These are phyloP conservation scores for Zygaena filipendulae DNA, from an alignment of 2,888 invertebrate species.

Conservation along the genomic window DNA sequence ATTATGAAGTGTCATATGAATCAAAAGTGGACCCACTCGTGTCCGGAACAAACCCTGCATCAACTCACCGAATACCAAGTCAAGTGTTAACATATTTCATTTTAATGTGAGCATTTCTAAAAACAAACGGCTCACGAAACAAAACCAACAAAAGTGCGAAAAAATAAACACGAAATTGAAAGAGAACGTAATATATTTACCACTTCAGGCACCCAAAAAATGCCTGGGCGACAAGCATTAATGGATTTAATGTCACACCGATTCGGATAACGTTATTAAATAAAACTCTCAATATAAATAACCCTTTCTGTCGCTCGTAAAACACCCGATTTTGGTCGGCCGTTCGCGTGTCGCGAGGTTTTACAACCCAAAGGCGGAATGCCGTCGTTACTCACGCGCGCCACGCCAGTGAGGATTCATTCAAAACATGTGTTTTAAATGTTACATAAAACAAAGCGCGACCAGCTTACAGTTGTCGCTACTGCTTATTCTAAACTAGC, in stretches of 20 bases:
- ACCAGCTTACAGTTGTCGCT: no score
- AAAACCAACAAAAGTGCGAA: constrained; percentile 1
- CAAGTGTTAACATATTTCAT: no score
- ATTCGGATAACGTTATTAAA: constrained; percentile 51
- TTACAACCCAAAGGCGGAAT: no score
- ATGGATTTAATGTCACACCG: constrained; percentile 39
- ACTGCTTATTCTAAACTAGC: no score
- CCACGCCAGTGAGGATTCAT: no score
- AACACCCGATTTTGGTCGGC: constrained; percentile 37
- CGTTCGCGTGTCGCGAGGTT: constrained; percentile 23
- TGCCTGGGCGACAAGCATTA: constrained; percentile 37
- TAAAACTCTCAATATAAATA: constrained; percentile 45
- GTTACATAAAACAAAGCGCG: no score
- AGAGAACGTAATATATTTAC: constrained; percentile 18
- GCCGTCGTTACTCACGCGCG: no score
- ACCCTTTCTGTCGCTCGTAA: constrained; percentile 41
- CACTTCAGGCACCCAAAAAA: constrained; percentile 28
- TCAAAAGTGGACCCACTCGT: no score
- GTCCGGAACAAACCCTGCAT: no score
- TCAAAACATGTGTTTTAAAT: no score
- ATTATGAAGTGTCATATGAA: no score
- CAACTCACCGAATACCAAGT: no score
- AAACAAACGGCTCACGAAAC: background rate
- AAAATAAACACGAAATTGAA: constrained; percentile 21
- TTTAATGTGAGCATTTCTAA: constrained; percentile 3